These are phyloP conservation scores for Peromyscus eremicus DNA, from an alignment of 2,797 vertebrate genomes.

Conservation along the genomic window DNA sequence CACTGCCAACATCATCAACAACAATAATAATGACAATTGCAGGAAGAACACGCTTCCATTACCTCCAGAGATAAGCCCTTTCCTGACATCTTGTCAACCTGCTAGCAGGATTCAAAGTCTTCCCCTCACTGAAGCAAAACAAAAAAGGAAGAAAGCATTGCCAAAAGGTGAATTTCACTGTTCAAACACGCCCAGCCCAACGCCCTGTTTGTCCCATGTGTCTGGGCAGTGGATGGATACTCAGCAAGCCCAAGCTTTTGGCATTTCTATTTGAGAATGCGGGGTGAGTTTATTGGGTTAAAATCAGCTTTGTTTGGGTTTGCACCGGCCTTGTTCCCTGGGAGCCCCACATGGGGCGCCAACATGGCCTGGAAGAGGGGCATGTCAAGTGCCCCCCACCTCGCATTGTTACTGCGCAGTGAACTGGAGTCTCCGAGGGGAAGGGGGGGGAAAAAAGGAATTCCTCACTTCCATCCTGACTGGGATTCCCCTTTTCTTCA, in stretches of 20 bases:
- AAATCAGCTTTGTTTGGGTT: slow-evolving; percentile 91
- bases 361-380: slow-evolving; percentile 97
- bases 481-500: slow-evolving; percentile 91
- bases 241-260: slow-evolving; percentile 69
- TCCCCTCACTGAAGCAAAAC: background rate
- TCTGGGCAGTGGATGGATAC: slow-evolving; percentile 60
- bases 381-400: slow-evolving; percentile 99
- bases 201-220: slow-evolving; percentile 64
- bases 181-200: slow-evolving; percentile 52
- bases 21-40: background rate
- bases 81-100: background rate
- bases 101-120: background rate
- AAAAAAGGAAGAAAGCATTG: slow-evolving; percentile 1
- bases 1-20: background rate
- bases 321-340: slow-evolving; percentile 88
- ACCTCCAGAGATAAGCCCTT: background rate
- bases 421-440: slow-evolving; percentile 93
- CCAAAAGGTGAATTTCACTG: slow-evolving; percentile 48
- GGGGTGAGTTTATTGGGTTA: slow-evolving; percentile 89
- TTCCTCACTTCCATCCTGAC: slow-evolving; percentile 96
- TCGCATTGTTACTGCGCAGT: slow-evolving; percentile 96
- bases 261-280: slow-evolving; percentile 78
- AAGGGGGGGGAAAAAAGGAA: slow-evolving; percentile 91
- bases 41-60: background rate
- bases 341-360: slow-evolving; percentile 91